Evolutionary conservation across 2,113 vertebrate genomes (phyloP), one percentile per base, ranked within the genome.

Genomic region (Elachura formosa): DNA sequence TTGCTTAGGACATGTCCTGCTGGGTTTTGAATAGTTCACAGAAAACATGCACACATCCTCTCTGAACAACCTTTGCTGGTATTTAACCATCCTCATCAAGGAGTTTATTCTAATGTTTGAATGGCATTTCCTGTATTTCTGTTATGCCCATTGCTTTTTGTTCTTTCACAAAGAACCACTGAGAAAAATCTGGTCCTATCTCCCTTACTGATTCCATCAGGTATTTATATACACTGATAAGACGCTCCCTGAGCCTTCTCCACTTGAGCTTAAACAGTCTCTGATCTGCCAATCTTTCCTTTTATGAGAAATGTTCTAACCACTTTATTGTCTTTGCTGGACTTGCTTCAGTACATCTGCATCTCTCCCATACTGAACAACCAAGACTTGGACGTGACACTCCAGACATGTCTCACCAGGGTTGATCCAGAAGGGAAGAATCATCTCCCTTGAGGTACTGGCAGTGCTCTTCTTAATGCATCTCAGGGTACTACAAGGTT

Each of bases 301-400:
- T 11, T 25, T 17, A 14, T 18, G 28, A 55, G 40, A 48, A n/a
- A 2, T 31, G 25, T 22, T 78, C 18, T 54, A 69, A 49, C 24
- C 8, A 7, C 14, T 64, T 85, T 43, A 41, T 15, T 11, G 22
- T 54, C 24, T 87, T 68, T 71, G 12, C 29, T 55, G 31, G 5
- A 45, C 11, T 91, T 55, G 3, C 12, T 78, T n/a, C 25, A 45
- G 49, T 40, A 77, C 20, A 15, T 59, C 15, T 38, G 12, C 2
- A 2, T 48, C 6, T 64, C 11, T 64, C 6, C 25, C 0, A 0
- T 28, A 34, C 18, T 29, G 9, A 6, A 12, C 9, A 75, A 6
- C 11, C n/a, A 41, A 71, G 52, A 38, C 7, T 11, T 74, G 13
- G 23, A 31, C 23, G 17, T 45, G 26, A 21, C 31, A 54, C n/a